Base-by-base conservation (phyloP, 2,888 invertebrate species). In the Gnatocerus cornutus region DNA sequence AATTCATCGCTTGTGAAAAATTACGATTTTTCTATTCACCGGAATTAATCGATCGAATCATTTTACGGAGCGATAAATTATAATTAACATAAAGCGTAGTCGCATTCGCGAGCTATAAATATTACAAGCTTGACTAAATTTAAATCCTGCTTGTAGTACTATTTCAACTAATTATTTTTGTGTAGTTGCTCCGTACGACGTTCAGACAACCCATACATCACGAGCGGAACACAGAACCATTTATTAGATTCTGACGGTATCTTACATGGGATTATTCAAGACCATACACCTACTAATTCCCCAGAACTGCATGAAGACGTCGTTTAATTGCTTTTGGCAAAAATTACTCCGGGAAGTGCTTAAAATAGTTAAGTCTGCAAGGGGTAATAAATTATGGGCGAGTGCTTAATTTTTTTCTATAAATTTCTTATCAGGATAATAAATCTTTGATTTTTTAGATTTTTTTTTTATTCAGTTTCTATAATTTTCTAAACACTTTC, bases 1-100 rank as follows among this genome's bases (percentile, higher is more conserved):
- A 80, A 79, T 73, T 76, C 76, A 63, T 33, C 63, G 73, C 71
- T 74, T 75, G 75, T 74, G 74, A 74, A 71, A 78, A 77, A 77
- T 74, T 74, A 75, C 74, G 68, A 68, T 67, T 58, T 46, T 61
- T 58, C 67, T 52, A 30, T 45, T 21, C 29, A 7, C 29, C 10
- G 10, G 13, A 30, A 46, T 45, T 61, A 61, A 61, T 61, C 12
- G 61, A 48, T 46, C 48, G 13, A n/a, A 39, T 0, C 13, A 8
- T 27, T 12, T n/a, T 53, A 13, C 53, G 3, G 27, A 13, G 14
- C 10, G 37, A 55, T 55, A 55, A 46, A 59, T 45, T 59, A 46
- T 48, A 45, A 59, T 45, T 59, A 43, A 45, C 59, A 46, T 13
- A 9, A 41, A 21, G 12, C 30, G 50, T 8, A 50, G 10, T 29